Base-by-base conservation (phyloP, 2,113 vertebrate species). In the Epinephelus moara region DNA sequence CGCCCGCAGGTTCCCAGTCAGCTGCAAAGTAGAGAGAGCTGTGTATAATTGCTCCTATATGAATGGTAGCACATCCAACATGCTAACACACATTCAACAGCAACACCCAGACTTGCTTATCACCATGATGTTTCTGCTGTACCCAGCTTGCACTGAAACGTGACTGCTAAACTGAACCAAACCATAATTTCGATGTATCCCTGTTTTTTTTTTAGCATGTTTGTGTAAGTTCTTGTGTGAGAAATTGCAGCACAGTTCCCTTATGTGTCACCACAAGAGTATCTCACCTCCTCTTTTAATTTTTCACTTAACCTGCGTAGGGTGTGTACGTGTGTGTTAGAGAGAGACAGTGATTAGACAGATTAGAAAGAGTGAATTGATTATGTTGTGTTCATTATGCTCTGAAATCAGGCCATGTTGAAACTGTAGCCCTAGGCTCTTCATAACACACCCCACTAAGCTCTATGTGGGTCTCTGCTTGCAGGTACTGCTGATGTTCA, bases 381-480 rank as follows among this genome's bases (percentile, higher is more conserved):
- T 93, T 86, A 6, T 72, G 62, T 81, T 87, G 77, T 82, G 79
- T 82, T 85, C 61, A 70, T 25, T 76, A 78, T 86, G 45, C 53
- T 82, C 75, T 85, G 78, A 91, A 94, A 91, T 85, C 87, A 92
- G 92, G 92, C 85, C 92, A 92, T 89, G 88, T 84, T 72, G 70
- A 81, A 90, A 80, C 70, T 80, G 23, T 50, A 45, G 78, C 89
- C 84, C 15, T 6, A 17, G 86, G 89, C 60, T 50, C 12, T 68
- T 74, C 13, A 86, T 75, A 74, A 77, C 81, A 82, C 71, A 82
- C 45, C 45, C 64, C 53, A 67, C 60, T 63, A 72, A 78, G 52
- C 69, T 85, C 42, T 42, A 8, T 71, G 30, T 72, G 52, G 13
- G 21, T 57, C 70, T 75, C 42, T 81, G 14, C 55, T 42, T 77